Evolutionary conservation across 1,140 invertebrate genomes (phyloP).

Genomic region (Calliopsis andreniformis): DNA sequence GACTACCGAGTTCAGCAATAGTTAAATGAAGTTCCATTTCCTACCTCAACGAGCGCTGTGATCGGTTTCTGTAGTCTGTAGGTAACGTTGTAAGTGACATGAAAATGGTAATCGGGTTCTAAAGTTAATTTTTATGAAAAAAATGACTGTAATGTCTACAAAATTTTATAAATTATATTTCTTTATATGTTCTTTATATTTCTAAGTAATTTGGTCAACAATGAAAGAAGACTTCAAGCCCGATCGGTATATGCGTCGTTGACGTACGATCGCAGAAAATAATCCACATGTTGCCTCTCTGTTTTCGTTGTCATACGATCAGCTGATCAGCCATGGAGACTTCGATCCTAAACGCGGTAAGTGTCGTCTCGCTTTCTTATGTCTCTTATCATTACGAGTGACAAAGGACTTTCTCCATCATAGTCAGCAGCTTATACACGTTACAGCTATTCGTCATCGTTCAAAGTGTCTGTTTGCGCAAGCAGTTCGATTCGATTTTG

Average conservation of each 20-base stretch:
- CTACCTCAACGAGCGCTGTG: too few species aligned
- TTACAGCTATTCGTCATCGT: not conserved
- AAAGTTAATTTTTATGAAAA: too few species aligned
- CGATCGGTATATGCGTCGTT: constrained; percentile 22
- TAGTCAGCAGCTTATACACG: not conserved
- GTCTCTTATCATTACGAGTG: not conserved
- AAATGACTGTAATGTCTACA: too few species aligned
- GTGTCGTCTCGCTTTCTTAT: constrained; percentile 11
- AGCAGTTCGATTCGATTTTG: not conserved
- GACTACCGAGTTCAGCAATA: too few species aligned
- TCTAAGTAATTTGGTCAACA: not conserved
- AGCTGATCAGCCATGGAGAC: constrained; percentile 68
- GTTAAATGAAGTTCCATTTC: too few species aligned
- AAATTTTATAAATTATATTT: too few species aligned
- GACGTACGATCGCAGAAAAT: constrained; percentile 1
- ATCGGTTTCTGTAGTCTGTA: too few species aligned
- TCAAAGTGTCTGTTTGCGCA: not conserved
- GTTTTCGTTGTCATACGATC: constrained; percentile 49
- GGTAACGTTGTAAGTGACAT: too few species aligned
- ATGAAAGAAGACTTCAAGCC: not conserved
- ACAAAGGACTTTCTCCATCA: not conserved
- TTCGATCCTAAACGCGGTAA: constrained; percentile 70
- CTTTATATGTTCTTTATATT: too few species aligned
- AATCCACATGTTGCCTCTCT: constrained; percentile 38
- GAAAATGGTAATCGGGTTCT: too few species aligned